A percentile compares a stretch with the other conserved stretches of the same genome.
phyloP scores from a whole-genome alignment of 2,113 vertebrate genomes.

The Heterotilapia buettikoferi region DNA sequence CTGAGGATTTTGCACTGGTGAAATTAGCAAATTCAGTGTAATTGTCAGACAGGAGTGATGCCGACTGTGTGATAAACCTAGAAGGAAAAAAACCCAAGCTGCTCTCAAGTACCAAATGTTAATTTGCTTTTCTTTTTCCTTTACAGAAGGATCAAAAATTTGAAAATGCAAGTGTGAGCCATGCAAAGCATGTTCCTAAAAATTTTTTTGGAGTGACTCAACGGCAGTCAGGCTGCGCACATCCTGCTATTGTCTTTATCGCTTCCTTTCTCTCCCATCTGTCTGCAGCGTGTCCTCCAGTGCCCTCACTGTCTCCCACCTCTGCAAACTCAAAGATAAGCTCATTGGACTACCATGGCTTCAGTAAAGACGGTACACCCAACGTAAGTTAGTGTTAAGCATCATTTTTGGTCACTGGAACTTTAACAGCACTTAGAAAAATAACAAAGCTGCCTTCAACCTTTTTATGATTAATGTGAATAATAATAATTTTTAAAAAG shows the following conservation, averaged over 20 bases:
- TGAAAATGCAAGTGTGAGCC: background rate
- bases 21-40: background rate
- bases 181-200: background rate
- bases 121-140: slow-evolving; percentile 9
- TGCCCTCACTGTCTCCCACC: slow-evolving; percentile 13
- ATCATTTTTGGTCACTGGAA: background rate
- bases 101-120: background rate
- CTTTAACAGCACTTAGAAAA: background rate
- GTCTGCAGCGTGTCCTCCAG: slow-evolving; percentile 49
- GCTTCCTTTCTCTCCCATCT: slow-evolving; percentile 61
- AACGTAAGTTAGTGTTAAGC: background rate
- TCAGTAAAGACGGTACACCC: background rate
- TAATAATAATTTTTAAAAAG: background rate
- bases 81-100: background rate
- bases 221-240: slow-evolving; percentile 5
- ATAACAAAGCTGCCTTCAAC: background rate
- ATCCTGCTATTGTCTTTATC: slow-evolving; percentile 64
- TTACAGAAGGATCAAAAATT: background rate
- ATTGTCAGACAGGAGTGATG: background rate
- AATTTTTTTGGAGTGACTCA: slow-evolving; percentile 33
- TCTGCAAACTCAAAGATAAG: slow-evolving; percentile 26
- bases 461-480: background rate
- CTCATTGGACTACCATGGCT: slow-evolving; percentile 12
- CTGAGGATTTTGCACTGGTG: background rate
- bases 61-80: background rate